These are phyloP conservation scores for Cervus canadensis DNA, from an alignment of 2,113 vertebrate genomes.

Conservation along the genomic window DNA sequence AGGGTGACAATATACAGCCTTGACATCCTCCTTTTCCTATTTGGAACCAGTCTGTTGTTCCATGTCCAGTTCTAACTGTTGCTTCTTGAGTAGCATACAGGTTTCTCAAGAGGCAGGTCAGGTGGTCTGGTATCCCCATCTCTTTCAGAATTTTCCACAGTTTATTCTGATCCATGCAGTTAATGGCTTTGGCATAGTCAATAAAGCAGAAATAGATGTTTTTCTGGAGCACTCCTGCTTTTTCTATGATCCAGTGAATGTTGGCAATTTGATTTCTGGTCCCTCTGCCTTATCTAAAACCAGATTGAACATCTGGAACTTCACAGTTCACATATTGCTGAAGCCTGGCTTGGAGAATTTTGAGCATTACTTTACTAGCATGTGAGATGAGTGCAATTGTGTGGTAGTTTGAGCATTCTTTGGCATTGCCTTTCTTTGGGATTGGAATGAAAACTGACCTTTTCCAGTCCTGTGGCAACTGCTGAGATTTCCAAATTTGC, in stretches of 20 bases:
- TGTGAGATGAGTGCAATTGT: neutral
- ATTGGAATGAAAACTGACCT: neutral
- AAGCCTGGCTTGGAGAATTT: neutral
- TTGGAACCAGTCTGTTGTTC: neutral
- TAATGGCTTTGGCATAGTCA: neutral
- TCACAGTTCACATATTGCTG: rapidly evolving
- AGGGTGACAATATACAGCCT: neutral
- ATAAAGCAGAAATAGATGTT: neutral
- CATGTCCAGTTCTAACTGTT: neutral
- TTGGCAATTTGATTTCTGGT: neutral
- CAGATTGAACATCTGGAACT: neutral
- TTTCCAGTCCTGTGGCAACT: neutral
- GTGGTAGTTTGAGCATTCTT: neutral
- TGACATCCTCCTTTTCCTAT: neutral
- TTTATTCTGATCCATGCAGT: neutral
- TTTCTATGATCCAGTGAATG: rapidly evolving
- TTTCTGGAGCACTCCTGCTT: neutral
- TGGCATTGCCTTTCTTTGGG: neutral
- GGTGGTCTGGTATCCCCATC: neutral
- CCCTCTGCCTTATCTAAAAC: neutral
- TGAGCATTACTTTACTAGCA: neutral
- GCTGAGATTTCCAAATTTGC: neutral
- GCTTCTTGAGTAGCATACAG: neutral
- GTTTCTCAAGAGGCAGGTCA: neutral
- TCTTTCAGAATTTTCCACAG: neutral